Base-by-base conservation (phyloP, 2,797 vertebrate species). In the Amazona finschi region DNA sequence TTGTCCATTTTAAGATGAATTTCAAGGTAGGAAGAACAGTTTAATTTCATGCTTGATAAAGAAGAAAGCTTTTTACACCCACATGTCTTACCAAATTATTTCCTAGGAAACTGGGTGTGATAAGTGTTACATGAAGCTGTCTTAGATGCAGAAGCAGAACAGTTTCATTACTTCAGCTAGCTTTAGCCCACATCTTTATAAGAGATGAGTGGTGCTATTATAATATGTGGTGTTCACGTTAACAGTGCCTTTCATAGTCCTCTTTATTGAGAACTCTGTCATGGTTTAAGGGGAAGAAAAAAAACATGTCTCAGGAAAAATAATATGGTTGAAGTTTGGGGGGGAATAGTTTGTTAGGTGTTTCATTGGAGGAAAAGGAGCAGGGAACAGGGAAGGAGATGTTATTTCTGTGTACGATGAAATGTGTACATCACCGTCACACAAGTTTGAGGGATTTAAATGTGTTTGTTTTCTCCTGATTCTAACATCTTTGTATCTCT, bases 61-160 rank as follows among this genome's bases (percentile, higher is more conserved):
- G 74, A 93, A 90, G 82, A 86, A 89, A 79, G 84, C 70, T 81
- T 85, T 92, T 87, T 50, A 31, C 85, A 88, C 78, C 66, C 81
- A 60, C 50, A 3, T 61, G 61, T 89, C 89, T 55, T 80, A 87
- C 60, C 87, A 87, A 24, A 77, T 92, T 11, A 90, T 92, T 93
- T 86, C 73, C 67, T 79, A 18, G 89, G 71, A 79, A 84, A 87
- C 70, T 61, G 89, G 55, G 78, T 89, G 81, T 75, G 81, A 19
- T 67, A n/a, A 47, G 79, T 76, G 78, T 81, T 79, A 39, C 49
- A 50, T 67, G 90, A 82, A 87, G 44, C 64, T 85, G 75, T 47
- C 73, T 58, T 22, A 55, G 58, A 50, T 61, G 19, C 21, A 36
- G 76, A 67, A 70, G 66, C 87, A 92, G 87, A 69, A 65, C 43